Base-by-base conservation (phyloP, 2,888 invertebrate genomes). In the Epicampocera succincta region DNA sequence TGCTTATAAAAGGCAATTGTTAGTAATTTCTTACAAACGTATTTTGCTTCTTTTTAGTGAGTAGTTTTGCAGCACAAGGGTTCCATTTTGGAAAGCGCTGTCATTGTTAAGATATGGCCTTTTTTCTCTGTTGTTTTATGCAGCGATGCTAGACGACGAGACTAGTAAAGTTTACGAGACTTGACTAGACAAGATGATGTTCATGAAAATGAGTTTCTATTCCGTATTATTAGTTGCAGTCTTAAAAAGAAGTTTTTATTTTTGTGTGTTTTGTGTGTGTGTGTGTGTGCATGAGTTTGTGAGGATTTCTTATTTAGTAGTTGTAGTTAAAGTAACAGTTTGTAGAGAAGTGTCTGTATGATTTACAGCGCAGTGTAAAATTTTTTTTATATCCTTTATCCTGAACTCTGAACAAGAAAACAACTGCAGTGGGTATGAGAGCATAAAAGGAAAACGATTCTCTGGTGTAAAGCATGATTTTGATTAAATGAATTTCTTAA, bases 191-290 rank as follows among this genome's bases (percentile, higher is more conserved):
- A 77, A 81, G 73, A 81, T 77, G 81, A 63, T 77, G 56, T 73
- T 81, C 81, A 83, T 81, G 83, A 82, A 84, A 83, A 83, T 77
- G 84, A 84, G 73, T 77, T 73, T 65, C 83, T 83, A 75, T 83
- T 82, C 69, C 80, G 73, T 77, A 82, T 72, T 65, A 72, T 66
- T 66, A 69, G 60, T 38, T 76, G 69, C 44, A 69, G 44, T 50
- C 29, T 33, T 29, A 56, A 58, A 54, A 40, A 17, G 60, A 44
- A 19, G 65, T 66, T 17, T 54, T 52, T 40, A n/a, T n/a, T n/a
- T n/a, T n/a, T n/a, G n/a, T n/a, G n/a, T n/a, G n/a, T n/a, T n/a
- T n/a, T n/a, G n/a, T n/a, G n/a, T n/a, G n/a, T n/a, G n/a, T n/a
- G n/a, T n/a, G n/a, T 48, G 54, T 73, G n/a, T 44, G 19, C 42